A percentile compares a stretch with the other conserved stretches of the same genome.
These are phyloP conservation scores for Asobara japonica DNA, from an alignment of 1,140 invertebrate species.

Conservation along the genomic window DNA sequence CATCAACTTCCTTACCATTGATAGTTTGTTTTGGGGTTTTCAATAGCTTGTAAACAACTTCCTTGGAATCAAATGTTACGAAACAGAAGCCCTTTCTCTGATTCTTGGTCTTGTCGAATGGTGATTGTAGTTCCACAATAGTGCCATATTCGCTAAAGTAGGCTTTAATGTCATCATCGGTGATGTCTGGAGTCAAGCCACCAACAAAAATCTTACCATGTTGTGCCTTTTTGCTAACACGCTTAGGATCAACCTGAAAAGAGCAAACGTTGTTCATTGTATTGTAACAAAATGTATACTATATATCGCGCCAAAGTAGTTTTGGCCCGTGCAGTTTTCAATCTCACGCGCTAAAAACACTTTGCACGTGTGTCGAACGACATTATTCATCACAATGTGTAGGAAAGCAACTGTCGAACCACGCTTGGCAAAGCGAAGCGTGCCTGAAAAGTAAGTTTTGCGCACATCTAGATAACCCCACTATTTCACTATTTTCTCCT, in stretches of 20 bases:
- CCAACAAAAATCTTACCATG: constrained; percentile 77
- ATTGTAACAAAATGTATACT: too few species aligned
- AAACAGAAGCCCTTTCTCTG: constrained; percentile 76
- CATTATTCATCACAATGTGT: too few species aligned
- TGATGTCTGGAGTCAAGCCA: constrained; percentile 73
- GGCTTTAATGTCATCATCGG: constrained; percentile 72
- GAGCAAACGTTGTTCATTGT: too few species aligned
- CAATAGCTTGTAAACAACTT: constrained; percentile 72
- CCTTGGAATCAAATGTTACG: constrained; percentile 74
- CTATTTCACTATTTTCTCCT: too few species aligned
- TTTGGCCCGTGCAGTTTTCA: too few species aligned
- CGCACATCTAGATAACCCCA: too few species aligned
- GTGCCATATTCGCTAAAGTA: constrained; percentile 73
- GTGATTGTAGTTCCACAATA: constrained; percentile 75
- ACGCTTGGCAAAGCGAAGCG: too few species aligned
- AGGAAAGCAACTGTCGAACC: too few species aligned
- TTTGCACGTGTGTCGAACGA: too few species aligned
- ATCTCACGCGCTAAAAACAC: too few species aligned
- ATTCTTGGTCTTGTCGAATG: constrained; percentile 78
- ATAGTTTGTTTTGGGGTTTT: constrained; percentile 74
- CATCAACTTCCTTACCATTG: constrained; percentile 72
- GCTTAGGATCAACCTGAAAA: constrained; percentile 71
- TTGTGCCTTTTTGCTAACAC: constrained; percentile 70
- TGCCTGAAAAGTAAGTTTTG: too few species aligned
- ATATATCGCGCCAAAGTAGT: too few species aligned